Percentiles rank a stretch among this genome's conserved stretches.
These are phyloP conservation scores for Monopis laevigella DNA, from an alignment of 2,888 invertebrate genomes.

Conservation along the genomic window DNA sequence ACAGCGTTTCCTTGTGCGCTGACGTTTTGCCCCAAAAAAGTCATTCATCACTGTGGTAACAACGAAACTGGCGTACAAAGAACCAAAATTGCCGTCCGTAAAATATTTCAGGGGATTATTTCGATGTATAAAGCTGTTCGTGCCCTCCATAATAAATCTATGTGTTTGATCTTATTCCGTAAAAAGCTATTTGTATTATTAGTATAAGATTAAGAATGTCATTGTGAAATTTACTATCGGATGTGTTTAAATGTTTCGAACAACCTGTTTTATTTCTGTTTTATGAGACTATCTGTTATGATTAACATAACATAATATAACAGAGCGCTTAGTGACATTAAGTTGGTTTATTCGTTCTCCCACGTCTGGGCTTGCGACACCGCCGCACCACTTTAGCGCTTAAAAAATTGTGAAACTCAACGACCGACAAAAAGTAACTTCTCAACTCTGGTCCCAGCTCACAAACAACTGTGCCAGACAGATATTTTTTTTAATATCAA, in stretches of 20 bases:
- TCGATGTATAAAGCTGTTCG: slow-evolving; percentile 12
- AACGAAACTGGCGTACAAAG: slow-evolving; percentile 13
- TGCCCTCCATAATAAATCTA: too few species aligned
- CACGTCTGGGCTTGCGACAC: slow-evolving; percentile 25
- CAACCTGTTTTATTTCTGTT: too few species aligned
- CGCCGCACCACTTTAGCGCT: slow-evolving; percentile 14
- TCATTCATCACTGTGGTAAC: slow-evolving; percentile 34
- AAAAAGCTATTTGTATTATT: too few species aligned
- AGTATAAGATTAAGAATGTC: too few species aligned
- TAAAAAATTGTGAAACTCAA: slow-evolving; percentile 28
- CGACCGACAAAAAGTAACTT: slow-evolving; percentile 21
- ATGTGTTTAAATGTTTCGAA: too few species aligned
- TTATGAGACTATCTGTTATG: too few species aligned
- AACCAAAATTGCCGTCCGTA: slow-evolving; percentile 12
- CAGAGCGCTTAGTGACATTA: not conserved
- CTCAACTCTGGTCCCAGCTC: not conserved
- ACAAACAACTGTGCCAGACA: slow-evolving; percentile 5
- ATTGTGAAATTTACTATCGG: too few species aligned
- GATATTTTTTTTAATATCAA: slow-evolving; percentile 2
- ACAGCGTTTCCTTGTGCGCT: slow-evolving; percentile 21
- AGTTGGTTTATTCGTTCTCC: slow-evolving; percentile 18
- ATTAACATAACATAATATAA: too few species aligned
- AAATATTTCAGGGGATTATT: slow-evolving; percentile 14
- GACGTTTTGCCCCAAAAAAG: slow-evolving; percentile 25
- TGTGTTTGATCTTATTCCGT: too few species aligned